Percentiles rank a stretch among this genome's conserved stretches.
Conservation (phyloP, 2,113 vertebrate species). For the Catharus fuscescens region DNA sequence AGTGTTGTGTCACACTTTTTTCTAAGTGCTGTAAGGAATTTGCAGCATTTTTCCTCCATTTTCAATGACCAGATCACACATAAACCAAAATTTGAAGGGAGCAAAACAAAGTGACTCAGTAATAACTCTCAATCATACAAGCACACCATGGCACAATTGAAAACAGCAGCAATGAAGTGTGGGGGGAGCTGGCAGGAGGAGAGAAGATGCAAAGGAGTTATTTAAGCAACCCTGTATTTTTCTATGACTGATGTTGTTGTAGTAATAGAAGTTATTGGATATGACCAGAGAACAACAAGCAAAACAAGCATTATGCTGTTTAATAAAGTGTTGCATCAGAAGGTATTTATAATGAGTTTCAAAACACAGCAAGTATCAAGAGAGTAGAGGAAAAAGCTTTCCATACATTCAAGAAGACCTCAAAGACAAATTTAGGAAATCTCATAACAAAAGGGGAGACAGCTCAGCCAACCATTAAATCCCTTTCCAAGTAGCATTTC, state of each 20-base stretch:
- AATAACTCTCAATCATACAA: neutral
- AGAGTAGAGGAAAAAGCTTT: neutral
- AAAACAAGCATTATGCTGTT: neutral
- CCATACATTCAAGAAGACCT: neutral
- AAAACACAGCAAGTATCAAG: neutral
- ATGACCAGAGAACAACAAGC: neutral
- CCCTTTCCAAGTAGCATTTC: neutral
- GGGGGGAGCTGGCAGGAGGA: neutral
- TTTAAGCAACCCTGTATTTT: constrained; percentile 32
- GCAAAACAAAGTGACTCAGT: constrained; percentile 34
- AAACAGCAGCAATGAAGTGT: neutral
- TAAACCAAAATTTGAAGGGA: neutral
- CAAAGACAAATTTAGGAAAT: constrained; percentile 2
- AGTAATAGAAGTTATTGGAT: constrained; percentile 9
- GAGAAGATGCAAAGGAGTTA: constrained; percentile 2
- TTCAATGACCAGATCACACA: neutral
- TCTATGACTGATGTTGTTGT: neutral
- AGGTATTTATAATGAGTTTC: constrained; percentile 4
- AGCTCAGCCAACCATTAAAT: constrained; percentile 2
- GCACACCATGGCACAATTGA: neutral
- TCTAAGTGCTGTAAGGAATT: neutral
- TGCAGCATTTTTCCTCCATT: neutral
- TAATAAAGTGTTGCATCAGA: constrained; percentile 30
- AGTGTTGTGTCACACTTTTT: neutral
- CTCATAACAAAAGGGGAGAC: neutral